Evolutionary conservation across 2,888 invertebrate species (phyloP), one percentile per base, ranked within the genome.

Genomic region (Crossocerus cetratus): DNA sequence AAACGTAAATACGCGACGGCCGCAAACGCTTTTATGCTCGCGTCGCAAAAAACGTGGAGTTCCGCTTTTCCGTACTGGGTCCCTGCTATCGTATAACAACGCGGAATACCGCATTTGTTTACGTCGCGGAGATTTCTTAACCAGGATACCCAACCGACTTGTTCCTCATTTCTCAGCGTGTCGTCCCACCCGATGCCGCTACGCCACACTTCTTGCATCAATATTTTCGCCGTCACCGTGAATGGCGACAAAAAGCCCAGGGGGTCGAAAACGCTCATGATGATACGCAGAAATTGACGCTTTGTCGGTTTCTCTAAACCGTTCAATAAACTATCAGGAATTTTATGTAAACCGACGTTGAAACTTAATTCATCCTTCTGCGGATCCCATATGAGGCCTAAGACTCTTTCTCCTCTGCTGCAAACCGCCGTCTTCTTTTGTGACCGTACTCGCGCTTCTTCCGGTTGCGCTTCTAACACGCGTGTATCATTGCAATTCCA

Each of bases 21-120:
- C 5, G 44, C 63, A 14, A 21, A 63, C 1, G 63, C 55, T 43
- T 63, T 54, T 3, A 32, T 21, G n/a, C 63, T 63, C 4, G 62
- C 62, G 54, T 62, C 62, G 21, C 62, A 62, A 5, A 54, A 62
- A 13, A 42, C 13, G 13, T 62, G 62, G 1, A 62, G 42, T n/a
- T 62, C 54, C 3, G 5, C 42, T 5, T 21, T 44, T 5, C 13
- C 4, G 8, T 21, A 20, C 2, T 5, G 8, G 18, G 0, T 43
- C 3, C n/a, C 4, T 20, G 21, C n/a, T 14, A 16, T 1, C 45
- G 14, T 14, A 14, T 45, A 45, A 2, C 45, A 45, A 14, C 45
- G 45, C 16, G 45, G 11, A 2, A 45, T 16, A 11, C 5, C 3
- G 11, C 45, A 45, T 3, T 14, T 3, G 14, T 3, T 3, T 3